Evolutionary conservation across 2,797 vertebrate genomes (phyloP), one percentile per base, ranked within the genome.

Genomic region (Otolemur crassicaudatus): DNA sequence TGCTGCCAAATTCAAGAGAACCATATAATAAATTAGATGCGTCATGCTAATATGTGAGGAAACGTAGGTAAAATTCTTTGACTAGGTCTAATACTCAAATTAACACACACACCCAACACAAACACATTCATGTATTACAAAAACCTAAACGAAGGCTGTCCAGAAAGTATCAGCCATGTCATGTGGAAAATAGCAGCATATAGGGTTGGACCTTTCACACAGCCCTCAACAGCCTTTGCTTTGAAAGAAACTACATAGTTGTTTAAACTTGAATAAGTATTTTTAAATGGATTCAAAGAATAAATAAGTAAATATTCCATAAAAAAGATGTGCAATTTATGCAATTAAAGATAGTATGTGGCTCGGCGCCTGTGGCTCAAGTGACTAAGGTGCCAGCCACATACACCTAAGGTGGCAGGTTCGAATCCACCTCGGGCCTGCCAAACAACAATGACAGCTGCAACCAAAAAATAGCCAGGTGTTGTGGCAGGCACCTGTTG

Each of bases 261-360:
- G 3, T 6, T 83, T 86, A 73, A 22, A 61, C 27, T 46, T 86
- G 29, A 88, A 23, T 0, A 76, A 81, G 9, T n/a, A 72, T 87
- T 82, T 81, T 43, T 80, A 91, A 79, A 43, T 46, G 34, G 4
- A 91, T 86, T 79, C 10, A 60, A 31, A 70, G 3, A 80, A 79
- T 61, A 63, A 56, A 69, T 92, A 53, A 79, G 63, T 72, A 75
- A 92, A 83, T 87, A 80, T 53, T 91, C 40, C 93, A 56, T 85
- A 8, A 34, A 96, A 96, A 56, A 90, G 1, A 90, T n/a, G 63
- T 75, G 61, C 2, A 77, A 2, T 73, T 1, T 56, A 60, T 5
- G 1, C 20, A 65, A 13, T 22, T 6, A 58, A 94, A 91, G 20
- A 77, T 60, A 63, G 10, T 49, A 31, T 65, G 2, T 43, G 0